Evolutionary conservation across 2,113 vertebrate species (phyloP).

Genomic region (Megaceryle maxima): DNA sequence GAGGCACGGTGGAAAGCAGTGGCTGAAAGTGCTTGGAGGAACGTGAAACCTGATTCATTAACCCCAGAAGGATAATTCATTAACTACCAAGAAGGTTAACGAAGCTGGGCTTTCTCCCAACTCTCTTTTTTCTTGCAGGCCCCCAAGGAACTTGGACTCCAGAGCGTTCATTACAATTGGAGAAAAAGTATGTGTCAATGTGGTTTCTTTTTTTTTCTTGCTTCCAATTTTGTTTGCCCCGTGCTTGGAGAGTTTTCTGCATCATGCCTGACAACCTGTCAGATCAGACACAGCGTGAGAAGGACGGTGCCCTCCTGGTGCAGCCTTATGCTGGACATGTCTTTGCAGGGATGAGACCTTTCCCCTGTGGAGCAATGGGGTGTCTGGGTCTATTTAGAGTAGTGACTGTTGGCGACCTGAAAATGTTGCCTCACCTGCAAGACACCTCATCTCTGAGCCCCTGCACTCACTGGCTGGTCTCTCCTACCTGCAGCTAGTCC

Average conservation of each 20-base stretch:
- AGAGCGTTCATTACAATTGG: conserved; percentile 83
- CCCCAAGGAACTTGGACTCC: conserved; percentile 80
- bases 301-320: not conserved
- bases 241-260: not conserved
- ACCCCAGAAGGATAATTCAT: not conserved
- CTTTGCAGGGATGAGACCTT: not conserved
- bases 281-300: not conserved
- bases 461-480: not conserved
- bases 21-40: not conserved
- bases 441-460: fast-evolving
- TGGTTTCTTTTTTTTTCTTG: not conserved
- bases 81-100: not conserved
- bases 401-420: not conserved
- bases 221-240: not conserved
- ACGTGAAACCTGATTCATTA: not conserved
- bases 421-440: not conserved
- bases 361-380: not conserved
- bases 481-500: not conserved
- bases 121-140: conserved; percentile 53
- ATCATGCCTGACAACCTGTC: not conserved
- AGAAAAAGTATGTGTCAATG: conserved; percentile 70
- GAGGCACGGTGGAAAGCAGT: not conserved
- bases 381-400: not conserved
- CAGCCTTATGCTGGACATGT: not conserved
- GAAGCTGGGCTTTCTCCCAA: not conserved